Percentiles rank a stretch among this genome's conserved stretches.
Conservation (phyloP, 2,113 vertebrate species). For the Eubucco bourcierii region DNA sequence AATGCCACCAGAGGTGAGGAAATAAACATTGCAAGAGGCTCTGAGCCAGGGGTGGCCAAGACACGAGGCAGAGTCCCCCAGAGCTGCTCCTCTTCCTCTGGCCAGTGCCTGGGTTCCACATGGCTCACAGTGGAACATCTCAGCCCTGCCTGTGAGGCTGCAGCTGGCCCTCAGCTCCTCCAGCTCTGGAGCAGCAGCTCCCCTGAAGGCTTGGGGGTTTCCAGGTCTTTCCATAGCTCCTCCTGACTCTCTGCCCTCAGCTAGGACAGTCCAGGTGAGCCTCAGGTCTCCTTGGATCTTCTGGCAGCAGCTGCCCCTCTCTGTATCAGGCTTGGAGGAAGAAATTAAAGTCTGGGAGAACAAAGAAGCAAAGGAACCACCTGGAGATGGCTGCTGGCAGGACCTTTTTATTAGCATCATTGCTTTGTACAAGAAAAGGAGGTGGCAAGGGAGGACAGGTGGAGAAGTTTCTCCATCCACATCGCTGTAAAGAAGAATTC, state of each 20-base stretch:
- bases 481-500: not conserved
- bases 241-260: accelerated
- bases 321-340: not conserved
- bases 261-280: not conserved
- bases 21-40: not conserved
- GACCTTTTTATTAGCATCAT: not conserved
- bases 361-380: not conserved
- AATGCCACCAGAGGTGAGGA: not conserved
- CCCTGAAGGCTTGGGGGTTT: not conserved
- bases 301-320: not conserved
- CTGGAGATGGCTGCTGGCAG: not conserved
- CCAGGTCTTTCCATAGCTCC: not conserved
- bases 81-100: not conserved
- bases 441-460: not conserved
- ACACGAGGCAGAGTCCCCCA: not conserved
- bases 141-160: too few species aligned
- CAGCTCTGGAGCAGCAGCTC: not conserved
- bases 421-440: not conserved
- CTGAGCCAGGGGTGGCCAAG: not conserved
- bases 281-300: not conserved
- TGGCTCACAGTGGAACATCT: not conserved
- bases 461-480: not conserved
- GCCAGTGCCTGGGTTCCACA: not conserved
- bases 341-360: not conserved
- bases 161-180: too few species aligned